Evolutionary conservation across 2,113 vertebrate species (phyloP).

Genomic region (Oenanthe oenanthe): DNA sequence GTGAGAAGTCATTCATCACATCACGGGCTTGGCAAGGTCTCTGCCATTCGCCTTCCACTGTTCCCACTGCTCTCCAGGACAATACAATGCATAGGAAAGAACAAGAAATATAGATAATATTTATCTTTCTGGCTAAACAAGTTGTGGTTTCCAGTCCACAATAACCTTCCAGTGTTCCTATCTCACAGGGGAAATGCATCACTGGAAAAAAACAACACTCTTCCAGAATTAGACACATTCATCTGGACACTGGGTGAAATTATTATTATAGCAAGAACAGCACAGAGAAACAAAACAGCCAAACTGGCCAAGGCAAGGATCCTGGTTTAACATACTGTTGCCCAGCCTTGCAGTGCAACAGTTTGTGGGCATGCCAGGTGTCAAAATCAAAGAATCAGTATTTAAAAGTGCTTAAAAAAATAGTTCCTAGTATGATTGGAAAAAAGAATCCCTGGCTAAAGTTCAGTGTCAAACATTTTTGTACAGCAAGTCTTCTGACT

Average conservation of each 20-base stretch:
- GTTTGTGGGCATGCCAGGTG: neutral
- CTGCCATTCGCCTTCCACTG: conserved; percentile 14
- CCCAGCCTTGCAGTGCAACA: neutral
- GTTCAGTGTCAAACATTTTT: neutral
- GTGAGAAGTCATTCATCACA: conserved; percentile 48
- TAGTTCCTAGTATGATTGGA: neutral
- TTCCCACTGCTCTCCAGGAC: conserved; percentile 37
- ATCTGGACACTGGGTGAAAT: neutral
- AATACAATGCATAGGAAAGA: conserved; percentile 59
- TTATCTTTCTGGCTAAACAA: conserved; percentile 58
- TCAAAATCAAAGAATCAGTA: neutral
- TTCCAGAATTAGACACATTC: conserved; percentile 42
- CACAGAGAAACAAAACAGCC: neutral
- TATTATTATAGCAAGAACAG: neutral
- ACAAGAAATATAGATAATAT: conserved; percentile 59
- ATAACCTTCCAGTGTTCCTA: neutral
- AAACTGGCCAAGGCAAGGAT: neutral
- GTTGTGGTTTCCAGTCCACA: neutral
- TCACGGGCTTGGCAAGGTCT: conserved; percentile 7
- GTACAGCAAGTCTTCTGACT: neutral
- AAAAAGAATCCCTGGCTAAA: neutral
- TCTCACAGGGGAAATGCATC: neutral
- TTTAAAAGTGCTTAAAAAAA: neutral
- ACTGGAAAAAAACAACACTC: conserved; percentile 18
- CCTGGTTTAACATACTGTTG: neutral